A percentile compares a stretch with the other conserved stretches of the same genome.
Conservation (phyloP, 2,113 vertebrate genomes). For the Stictonetta naevosa region DNA sequence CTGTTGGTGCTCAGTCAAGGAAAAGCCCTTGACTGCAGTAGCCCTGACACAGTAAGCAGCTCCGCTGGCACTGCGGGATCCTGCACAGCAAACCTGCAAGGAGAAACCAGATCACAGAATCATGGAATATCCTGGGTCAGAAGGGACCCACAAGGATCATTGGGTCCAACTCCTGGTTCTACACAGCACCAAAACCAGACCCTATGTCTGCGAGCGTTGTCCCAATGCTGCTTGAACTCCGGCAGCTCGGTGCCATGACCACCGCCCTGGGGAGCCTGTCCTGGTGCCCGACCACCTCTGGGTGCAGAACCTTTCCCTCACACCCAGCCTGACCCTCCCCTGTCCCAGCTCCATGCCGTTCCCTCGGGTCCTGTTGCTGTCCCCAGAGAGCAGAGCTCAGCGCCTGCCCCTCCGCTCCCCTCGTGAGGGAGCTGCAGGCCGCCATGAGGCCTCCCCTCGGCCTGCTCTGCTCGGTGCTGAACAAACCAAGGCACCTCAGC, state of each 20-base stretch:
- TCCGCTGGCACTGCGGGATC: not conserved
- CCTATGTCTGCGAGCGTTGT: not conserved
- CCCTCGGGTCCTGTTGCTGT: too few relatives aligned
- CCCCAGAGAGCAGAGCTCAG: too few relatives aligned
- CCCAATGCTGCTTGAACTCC: not conserved
- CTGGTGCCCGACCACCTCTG: too few relatives aligned
- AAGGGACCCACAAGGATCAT: not conserved
- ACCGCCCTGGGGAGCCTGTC: too few relatives aligned
- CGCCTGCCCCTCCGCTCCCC: too few relatives aligned
- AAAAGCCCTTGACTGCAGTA: not conserved
- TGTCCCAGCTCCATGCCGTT: too few relatives aligned
- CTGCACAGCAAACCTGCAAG: fast-evolving
- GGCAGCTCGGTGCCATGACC: too few relatives aligned
- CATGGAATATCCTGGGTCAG: not conserved
- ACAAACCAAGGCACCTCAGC: not conserved
- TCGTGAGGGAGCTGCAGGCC: not conserved
- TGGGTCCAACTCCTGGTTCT: not conserved
- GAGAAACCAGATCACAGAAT: not conserved
- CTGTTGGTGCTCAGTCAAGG: not conserved
- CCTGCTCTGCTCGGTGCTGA: not conserved
- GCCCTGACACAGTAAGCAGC: not conserved
- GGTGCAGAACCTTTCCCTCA: too few relatives aligned
- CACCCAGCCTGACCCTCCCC: too few relatives aligned
- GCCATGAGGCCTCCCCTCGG: not conserved
- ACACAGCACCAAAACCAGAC: not conserved